phyloP scores from a whole-genome alignment of 2,797 vertebrate genomes.

The Epinephelus coioides region DNA sequence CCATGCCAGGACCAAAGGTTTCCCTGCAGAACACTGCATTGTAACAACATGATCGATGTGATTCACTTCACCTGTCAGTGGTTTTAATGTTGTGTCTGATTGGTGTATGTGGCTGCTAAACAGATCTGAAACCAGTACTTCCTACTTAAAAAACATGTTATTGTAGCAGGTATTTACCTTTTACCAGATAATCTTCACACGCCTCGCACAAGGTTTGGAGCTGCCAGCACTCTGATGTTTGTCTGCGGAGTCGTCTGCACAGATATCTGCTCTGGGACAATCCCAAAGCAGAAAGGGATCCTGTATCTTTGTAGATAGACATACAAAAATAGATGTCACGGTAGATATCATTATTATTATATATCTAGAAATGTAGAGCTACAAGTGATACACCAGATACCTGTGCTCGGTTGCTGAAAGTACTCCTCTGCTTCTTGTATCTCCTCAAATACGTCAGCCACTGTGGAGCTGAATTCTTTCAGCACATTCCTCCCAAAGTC shows the following conservation, averaged over 20 bases:
- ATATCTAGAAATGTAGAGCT: not conserved
- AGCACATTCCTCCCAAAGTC: conserved; percentile 86
- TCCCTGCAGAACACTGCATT: too few species aligned
- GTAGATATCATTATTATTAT: not conserved
- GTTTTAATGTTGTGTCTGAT: too few species aligned
- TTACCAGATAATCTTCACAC: conserved; percentile 84
- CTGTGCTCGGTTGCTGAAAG: conserved; percentile 72
- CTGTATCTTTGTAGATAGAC: conserved; percentile 34
- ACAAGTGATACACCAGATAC: conserved; percentile 55
- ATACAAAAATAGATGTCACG: not conserved
- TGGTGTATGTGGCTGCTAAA: not conserved
- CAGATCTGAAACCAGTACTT: not conserved
- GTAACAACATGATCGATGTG: too few species aligned
- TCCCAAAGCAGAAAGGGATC: conserved; percentile 7
- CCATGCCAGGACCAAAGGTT: too few species aligned
- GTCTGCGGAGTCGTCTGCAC: conserved; percentile 83
- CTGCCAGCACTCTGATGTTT: conserved; percentile 85
- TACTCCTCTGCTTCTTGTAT: conserved; percentile 67
- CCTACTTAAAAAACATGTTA: not conserved
- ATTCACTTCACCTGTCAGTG: too few species aligned
- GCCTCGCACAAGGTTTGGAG: conserved; percentile 86
- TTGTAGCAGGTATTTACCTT: conserved; percentile 72
- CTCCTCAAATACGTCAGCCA: conserved; percentile 77
- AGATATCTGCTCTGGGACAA: conserved; percentile 55
- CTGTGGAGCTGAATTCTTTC: conserved; percentile 80